Evolutionary conservation across 2,888 invertebrate species (phyloP).

Genomic region (Hyposoter didymator): DNA sequence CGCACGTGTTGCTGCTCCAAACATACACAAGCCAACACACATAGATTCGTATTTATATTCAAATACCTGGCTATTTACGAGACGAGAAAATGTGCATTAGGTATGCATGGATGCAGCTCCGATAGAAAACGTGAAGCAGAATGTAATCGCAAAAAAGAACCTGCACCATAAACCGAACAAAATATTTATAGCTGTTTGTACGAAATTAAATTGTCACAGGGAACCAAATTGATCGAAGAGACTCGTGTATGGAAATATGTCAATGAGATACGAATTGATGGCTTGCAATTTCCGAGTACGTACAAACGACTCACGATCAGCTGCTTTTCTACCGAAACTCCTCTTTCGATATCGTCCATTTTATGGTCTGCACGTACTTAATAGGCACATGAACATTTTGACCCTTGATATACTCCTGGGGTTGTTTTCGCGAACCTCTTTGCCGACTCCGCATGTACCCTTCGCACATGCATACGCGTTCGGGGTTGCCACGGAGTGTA

Average conservation of each 20-base stretch:
- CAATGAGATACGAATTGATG: not conserved
- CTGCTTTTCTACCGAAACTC: not conserved
- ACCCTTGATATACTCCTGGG: conserved; percentile 41
- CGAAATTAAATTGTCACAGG: not conserved
- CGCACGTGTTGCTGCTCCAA: conserved; percentile 29
- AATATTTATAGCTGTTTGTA: not conserved
- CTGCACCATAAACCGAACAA: not conserved
- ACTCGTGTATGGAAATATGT: not conserved
- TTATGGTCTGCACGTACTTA: conserved; percentile 17
- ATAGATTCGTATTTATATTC: not conserved
- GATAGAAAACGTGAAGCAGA: not conserved
- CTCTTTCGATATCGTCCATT: conserved; percentile 13
- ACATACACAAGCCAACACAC: not conserved
- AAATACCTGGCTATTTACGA: not conserved
- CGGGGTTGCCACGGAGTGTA: conserved; percentile 14
- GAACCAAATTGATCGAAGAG: no score
- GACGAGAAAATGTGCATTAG: conserved; percentile 18
- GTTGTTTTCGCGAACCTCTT: conserved; percentile 36
- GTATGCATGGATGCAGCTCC: not conserved
- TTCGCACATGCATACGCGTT: conserved; percentile 28
- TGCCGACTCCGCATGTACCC: conserved; percentile 16
- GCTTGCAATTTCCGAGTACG: not conserved
- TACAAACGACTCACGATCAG: not conserved
- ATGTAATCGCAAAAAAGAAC: not conserved
- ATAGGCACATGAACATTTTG: conserved; percentile 24